Conservation (phyloP, 2,888 invertebrate species). For the Hylaea fasciaria region DNA sequence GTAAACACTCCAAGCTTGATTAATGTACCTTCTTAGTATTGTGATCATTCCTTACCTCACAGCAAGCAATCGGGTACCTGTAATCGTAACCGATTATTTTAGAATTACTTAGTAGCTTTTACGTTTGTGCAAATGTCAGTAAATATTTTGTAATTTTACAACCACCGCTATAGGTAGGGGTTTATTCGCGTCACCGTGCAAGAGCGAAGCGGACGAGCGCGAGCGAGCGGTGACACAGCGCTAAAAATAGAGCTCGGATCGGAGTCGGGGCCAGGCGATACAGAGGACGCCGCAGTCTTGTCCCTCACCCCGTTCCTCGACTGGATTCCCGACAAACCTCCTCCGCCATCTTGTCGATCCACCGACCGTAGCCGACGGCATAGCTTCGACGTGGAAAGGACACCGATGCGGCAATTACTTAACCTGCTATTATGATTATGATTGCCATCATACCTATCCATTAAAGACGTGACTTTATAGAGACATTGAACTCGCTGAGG, state of each 20-base stretch:
- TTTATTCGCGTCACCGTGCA: constrained; percentile 43
- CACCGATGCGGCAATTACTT: constrained; percentile 56
- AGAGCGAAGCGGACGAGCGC: constrained; percentile 47
- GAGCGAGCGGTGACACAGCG: constrained; percentile 79
- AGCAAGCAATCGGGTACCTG: neutral
- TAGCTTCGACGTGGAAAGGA: constrained; percentile 66
- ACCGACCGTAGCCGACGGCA: constrained; percentile 59
- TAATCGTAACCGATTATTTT: constrained; percentile 7
- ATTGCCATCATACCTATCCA: constrained; percentile 37
- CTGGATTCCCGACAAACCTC: constrained; percentile 60
- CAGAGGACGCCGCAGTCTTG: constrained; percentile 50
- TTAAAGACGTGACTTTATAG: constrained; percentile 38
- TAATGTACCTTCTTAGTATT: neutral
- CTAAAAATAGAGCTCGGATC: constrained; percentile 79
- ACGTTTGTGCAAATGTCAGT: constrained; percentile 8
- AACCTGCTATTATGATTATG: constrained; percentile 40
- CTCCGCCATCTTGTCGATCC: constrained; percentile 77
- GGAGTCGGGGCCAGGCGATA: constrained; percentile 57
- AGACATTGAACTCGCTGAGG: constrained; percentile 49
- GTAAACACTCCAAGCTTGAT: no score
- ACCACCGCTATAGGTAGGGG: constrained; percentile 35
- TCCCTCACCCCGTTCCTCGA: constrained; percentile 57
- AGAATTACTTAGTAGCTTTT: constrained; percentile 6
- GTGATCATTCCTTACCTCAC: neutral
- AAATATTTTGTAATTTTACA: constrained; percentile 39